Base-by-base conservation (phyloP, 1,140 invertebrate species). In the Leptinotarsa defecta region DNA sequence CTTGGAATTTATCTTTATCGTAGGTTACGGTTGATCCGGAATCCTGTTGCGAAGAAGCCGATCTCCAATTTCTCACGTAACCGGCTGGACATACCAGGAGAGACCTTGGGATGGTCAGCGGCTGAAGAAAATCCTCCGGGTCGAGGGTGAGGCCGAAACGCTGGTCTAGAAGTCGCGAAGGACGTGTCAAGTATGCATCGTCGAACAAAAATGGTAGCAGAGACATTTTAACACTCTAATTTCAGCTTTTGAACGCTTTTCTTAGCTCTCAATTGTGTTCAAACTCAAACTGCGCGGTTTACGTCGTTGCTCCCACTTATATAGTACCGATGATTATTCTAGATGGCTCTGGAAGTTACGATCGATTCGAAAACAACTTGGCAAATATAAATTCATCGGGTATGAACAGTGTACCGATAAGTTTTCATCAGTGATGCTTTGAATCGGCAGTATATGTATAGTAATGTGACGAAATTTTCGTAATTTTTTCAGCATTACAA, bases 1-100 rank as follows among this genome's bases (percentile, higher is more conserved):
- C 90, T 83, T 94, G 89, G 77, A 91, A 92, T 5, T 88, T 88
- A 63, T 91, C 88, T 49, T 90, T 90, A 74, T 90, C 88, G 17
- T 68, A 57, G n/a, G 75, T 74, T 0, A 89, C 81, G 19, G 82
- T 86, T 0, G 87, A 89, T 13, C 86, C 86, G 34, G 80, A 80
- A 75, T 86, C 84, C 48, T 80, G 79, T 11, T 83, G 74, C 19
- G 81, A 80, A 5, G 57, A 22, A 19, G 67, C 62, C 8, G 76
- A 70, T 20, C 87, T 78, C 89, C 89, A 91, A 0, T 89, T 89
- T 63, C 89, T 80, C 74, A 87, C 86, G 82, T 90, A 89, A 17
- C 85, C 79, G 2, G 84, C 68, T n/a, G 79, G 77, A 65, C 64
- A 65, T n/a, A 22, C 27, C 17, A 24, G 13, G 11, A 65, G 64